Evolutionary conservation across 2,888 invertebrate species (phyloP), one percentile per base, ranked within the genome.

Genomic region (Caenorhabditis wallacei): DNA sequence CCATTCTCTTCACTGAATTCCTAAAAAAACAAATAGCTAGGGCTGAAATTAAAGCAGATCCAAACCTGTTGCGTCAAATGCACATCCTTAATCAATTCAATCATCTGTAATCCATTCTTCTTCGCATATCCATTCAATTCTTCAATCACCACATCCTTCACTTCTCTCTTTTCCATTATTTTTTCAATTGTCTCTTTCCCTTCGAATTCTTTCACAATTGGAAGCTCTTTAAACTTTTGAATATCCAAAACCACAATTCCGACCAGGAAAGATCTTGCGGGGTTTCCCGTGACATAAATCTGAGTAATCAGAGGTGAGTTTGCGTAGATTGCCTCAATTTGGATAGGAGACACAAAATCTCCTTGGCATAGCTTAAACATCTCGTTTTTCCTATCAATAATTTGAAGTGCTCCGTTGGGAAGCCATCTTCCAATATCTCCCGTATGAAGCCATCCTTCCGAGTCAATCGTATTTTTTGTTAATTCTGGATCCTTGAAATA

Each of bases 371-470:
- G 88, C 87, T 93, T 93, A 90, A 93, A 93, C 68, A 93, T 92
- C 80, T 93, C 92, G 86, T 93, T 93, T 88, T 92, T 93, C 74
- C 93, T 89, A 88, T 93, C 93, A 76, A 93, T 92, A 64, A 93
- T 92, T 83, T 92, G 92, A 75, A 93, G 86, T 8, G 92, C 89
- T 18, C 93, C 93, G 80, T 92, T 92, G n/a, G 96, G 95, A 90
- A 95, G 93, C 98, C 98, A 98, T 94, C 95, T 95, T 87, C 98
- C 98, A 85, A 98, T 95, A 92, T 98, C 98, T 5, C 98, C 98
- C 0, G 93, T 93, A 83, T 92, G 93, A 22, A 91, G 84, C 91
- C 91, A 91, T 4, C 91, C 91, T 59, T 91, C 85, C 3, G 22
- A 54, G 61, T 97, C 97, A 85, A 98, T 95, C n/a, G 96, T 95